Conservation (phyloP, 2,113 vertebrate species). For the Megaleporinus macrocephalus region DNA sequence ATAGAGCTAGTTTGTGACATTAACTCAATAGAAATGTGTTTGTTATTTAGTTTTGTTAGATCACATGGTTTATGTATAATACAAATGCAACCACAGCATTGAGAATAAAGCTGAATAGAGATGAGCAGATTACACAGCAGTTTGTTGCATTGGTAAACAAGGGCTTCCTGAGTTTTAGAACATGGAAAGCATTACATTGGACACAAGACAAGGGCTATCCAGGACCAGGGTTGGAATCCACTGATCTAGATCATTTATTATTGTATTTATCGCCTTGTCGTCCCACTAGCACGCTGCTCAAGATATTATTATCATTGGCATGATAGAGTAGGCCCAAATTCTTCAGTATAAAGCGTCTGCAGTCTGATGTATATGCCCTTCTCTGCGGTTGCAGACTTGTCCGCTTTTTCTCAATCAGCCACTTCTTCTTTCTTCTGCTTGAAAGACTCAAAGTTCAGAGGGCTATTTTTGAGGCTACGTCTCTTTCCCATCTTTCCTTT, state of each 20-base stretch:
- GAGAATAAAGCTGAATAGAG: no score
- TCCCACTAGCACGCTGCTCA: background rate
- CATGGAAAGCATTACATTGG: no score
- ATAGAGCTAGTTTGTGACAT: no score
- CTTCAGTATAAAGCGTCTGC: background rate
- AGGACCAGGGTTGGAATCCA: background rate
- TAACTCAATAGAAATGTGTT: no score
- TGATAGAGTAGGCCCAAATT: background rate
- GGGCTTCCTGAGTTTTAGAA: no score
- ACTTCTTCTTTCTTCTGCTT: background rate
- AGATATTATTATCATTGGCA: background rate
- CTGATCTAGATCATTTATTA: background rate
- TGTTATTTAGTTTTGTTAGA: no score
- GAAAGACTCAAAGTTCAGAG: conserved; percentile 35
- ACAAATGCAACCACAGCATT: no score
- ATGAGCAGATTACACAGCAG: no score
- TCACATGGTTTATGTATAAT: no score
- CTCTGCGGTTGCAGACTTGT: conserved; percentile 34
- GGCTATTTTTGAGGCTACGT: conserved; percentile 48
- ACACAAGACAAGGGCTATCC: no score
- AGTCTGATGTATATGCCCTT: background rate
- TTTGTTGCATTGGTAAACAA: no score
- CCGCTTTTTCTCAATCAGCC: conserved; percentile 6
- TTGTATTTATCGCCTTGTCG: background rate
- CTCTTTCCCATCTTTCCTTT: conserved; percentile 29